A percentile compares a stretch with the other conserved stretches of the same genome.
phyloP scores from a whole-genome alignment of 2,113 vertebrate genomes.

The Poicephalus meyeri region DNA sequence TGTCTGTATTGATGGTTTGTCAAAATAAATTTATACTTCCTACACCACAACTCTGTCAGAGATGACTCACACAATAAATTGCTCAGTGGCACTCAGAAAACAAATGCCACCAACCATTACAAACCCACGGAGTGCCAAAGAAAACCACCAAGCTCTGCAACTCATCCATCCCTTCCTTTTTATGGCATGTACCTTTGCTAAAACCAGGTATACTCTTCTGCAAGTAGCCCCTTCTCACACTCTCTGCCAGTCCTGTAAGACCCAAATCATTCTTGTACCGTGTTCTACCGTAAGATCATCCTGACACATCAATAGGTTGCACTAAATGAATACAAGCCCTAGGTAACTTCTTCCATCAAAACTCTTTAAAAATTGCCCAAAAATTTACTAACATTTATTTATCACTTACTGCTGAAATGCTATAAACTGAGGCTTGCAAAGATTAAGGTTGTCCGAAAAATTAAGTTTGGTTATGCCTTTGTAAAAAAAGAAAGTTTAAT shows the following conservation, averaged over 20 bases:
- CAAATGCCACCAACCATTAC: not conserved
- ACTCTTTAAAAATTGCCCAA: not conserved
- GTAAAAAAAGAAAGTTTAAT: not conserved
- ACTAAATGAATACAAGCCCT: not conserved
- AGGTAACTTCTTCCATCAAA: not conserved
- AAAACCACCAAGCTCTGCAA: not conserved
- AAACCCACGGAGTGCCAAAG: not conserved
- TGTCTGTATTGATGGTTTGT: not conserved
- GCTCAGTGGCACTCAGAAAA: not conserved
- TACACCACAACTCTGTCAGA: not conserved
- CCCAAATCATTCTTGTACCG: not conserved
- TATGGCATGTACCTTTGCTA: not conserved
- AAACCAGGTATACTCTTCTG: not conserved
- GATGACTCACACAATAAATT: conserved; percentile 45
- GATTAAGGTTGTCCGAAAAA: not conserved
- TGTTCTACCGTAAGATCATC: not conserved
- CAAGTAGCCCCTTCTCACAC: not conserved
- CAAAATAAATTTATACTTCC: not conserved
- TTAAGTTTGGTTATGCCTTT: not conserved
- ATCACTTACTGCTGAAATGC: not conserved
- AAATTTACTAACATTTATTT: rapidly evolving
- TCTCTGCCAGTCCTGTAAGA: not conserved
- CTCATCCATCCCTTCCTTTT: not conserved
- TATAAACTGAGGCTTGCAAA: not conserved
- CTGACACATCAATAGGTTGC: not conserved